Conservation (phyloP, 2,113 vertebrate genomes). For the Suricata suricatta region DNA sequence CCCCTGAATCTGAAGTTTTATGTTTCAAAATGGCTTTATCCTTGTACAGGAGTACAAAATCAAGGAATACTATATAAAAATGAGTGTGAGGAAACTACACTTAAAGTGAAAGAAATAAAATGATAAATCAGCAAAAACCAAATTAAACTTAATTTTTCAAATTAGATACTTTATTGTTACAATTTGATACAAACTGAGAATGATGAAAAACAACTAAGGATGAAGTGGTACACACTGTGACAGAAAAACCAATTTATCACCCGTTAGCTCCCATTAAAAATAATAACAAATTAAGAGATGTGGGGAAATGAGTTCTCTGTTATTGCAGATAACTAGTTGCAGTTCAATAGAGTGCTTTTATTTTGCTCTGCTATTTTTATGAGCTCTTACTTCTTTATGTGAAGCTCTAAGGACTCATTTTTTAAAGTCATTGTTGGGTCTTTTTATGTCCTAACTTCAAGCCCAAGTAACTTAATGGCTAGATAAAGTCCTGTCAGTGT, state of each 20-base stretch:
- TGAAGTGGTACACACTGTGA: not conserved
- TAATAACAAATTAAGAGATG: not conserved
- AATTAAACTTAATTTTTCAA: not conserved
- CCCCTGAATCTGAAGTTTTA: not conserved
- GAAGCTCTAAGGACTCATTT: not conserved
- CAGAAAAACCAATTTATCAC: not conserved
- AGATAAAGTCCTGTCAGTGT: not conserved
- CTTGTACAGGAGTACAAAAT: not conserved
- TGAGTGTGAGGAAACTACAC: not conserved
- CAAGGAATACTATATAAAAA: not conserved
- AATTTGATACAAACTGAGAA: not conserved
- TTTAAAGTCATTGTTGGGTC: not conserved
- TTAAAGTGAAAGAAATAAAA: conserved; percentile 18
- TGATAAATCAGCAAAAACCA: not conserved
- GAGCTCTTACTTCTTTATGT: not conserved
- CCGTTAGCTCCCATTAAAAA: not conserved
- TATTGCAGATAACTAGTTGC: not conserved
- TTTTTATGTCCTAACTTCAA: not conserved
- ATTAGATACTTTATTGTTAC: not conserved
- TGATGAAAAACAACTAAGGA: not conserved
- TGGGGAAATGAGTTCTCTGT: not conserved
- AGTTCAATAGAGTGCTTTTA: not conserved
- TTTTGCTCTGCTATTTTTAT: not conserved
- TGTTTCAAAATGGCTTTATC: not conserved
- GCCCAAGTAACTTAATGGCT: not conserved